Conservation (phyloP, 2,113 vertebrate genomes). For the Nicator chloris region DNA sequence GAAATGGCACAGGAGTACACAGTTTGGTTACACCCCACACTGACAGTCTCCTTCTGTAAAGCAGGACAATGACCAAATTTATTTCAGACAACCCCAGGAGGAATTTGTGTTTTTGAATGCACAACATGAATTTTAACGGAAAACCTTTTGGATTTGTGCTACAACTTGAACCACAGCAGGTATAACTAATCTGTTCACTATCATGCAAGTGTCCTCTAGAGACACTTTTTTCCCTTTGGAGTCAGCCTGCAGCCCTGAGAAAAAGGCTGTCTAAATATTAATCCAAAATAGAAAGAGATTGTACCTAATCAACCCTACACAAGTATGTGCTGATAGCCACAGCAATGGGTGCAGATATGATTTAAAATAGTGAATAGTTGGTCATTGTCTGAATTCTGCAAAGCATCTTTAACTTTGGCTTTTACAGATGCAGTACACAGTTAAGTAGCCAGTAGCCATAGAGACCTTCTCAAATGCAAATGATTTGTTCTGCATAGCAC, state of each 20-base stretch:
- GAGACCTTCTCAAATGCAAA: conserved; percentile 36
- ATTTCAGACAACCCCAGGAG: background rate
- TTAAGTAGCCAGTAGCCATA: conserved; percentile 45
- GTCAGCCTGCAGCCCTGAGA: background rate
- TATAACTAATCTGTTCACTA: conserved; percentile 18
- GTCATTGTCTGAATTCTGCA: conserved; percentile 34
- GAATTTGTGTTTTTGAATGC: background rate
- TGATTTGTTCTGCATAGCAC: background rate
- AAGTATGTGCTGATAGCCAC: background rate
- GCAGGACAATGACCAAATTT: background rate
- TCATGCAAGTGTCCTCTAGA: background rate
- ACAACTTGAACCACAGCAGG: background rate
- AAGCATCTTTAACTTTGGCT: background rate
- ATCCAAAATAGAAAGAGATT: background rate
- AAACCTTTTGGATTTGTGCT: background rate
- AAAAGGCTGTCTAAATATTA: background rate
- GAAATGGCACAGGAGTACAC: background rate
- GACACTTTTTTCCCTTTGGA: background rate
- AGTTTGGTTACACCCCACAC: background rate
- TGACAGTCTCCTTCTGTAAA: background rate
- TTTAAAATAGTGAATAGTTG: background rate
- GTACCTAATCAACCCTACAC: background rate
- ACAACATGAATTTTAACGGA: background rate
- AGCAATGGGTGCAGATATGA: background rate
- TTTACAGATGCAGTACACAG: background rate